Evolutionary conservation across 1,140 invertebrate genomes (phyloP).

Genomic region (Maconellicoccus hirsutus): DNA sequence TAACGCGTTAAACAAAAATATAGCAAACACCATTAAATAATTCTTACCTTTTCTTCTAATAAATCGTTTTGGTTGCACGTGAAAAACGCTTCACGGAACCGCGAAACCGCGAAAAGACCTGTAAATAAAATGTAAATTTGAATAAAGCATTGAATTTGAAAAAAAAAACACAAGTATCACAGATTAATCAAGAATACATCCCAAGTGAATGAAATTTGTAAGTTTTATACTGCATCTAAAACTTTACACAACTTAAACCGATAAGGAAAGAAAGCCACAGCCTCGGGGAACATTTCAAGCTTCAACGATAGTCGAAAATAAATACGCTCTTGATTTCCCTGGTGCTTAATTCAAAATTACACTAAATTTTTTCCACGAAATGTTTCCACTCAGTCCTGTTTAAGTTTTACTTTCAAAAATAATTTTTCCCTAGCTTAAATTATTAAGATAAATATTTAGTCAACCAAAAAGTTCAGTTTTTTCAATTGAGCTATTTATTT

Average conservation of each 20-base stretch:
- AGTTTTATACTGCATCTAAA: background rate
- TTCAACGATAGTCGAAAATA: conserved; percentile 9
- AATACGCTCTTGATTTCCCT: conserved; percentile 4
- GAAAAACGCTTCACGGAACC: too few species aligned
- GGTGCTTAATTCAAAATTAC: conserved; percentile 5
- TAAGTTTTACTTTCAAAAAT: background rate
- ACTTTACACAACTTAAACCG: background rate
- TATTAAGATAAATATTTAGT: conserved; percentile 10
- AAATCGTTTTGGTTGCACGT: too few species aligned
- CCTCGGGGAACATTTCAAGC: background rate
- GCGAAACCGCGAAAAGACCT: too few species aligned
- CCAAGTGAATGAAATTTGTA: background rate
- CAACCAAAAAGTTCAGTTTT: background rate
- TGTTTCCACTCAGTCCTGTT: background rate
- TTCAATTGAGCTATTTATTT: background rate
- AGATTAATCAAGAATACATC: background rate
- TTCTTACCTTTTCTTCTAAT: too few species aligned
- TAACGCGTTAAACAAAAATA: too few species aligned
- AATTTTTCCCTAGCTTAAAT: conserved; percentile 5
- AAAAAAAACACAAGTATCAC: background rate
- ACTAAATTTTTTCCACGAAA: conserved; percentile 2
- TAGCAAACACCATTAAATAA: too few species aligned
- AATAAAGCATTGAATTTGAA: background rate
- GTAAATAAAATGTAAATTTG: background rate
- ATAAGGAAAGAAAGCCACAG: conserved; percentile 7